Evolutionary conservation across 2,113 vertebrate species (phyloP).

Genomic region (Tupaia tana): DNA sequence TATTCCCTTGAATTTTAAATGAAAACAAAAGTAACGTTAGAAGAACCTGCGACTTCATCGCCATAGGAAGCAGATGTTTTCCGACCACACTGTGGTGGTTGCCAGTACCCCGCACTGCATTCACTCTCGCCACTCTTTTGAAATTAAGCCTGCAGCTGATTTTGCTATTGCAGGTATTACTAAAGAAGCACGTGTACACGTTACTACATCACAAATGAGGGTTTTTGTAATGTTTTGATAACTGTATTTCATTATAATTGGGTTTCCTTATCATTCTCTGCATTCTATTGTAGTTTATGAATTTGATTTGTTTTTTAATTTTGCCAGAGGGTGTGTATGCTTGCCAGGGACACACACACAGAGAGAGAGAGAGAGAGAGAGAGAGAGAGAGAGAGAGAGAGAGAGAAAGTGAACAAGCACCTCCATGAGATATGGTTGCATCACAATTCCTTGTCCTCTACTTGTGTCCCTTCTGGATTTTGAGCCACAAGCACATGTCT

Average conservation of each 20-base stretch:
- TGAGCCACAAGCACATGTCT: too few relatives aligned
- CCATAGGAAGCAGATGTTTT: not conserved
- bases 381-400: too few relatives aligned
- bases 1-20: conserved; percentile 29
- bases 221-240: not conserved
- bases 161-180: conserved; percentile 16
- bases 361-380: too few relatives aligned
- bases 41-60: not conserved
- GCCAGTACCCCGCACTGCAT: not conserved
- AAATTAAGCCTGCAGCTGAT: conserved; percentile 30
- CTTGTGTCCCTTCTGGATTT: too few relatives aligned
- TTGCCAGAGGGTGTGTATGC: too few relatives aligned
- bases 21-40: not conserved
- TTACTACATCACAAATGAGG: not conserved
- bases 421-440: too few relatives aligned
- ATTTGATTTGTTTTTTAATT: not conserved
- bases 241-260: not conserved
- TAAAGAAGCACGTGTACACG: not conserved
- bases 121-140: not conserved
- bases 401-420: too few relatives aligned
- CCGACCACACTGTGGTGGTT: not conserved
- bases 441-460: too few relatives aligned
- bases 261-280: not conserved
- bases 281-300: not conserved
- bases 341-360: too few relatives aligned